Evolutionary conservation across 2,888 invertebrate species (phyloP).

Genomic region (Synanthedon formicaeformis): DNA sequence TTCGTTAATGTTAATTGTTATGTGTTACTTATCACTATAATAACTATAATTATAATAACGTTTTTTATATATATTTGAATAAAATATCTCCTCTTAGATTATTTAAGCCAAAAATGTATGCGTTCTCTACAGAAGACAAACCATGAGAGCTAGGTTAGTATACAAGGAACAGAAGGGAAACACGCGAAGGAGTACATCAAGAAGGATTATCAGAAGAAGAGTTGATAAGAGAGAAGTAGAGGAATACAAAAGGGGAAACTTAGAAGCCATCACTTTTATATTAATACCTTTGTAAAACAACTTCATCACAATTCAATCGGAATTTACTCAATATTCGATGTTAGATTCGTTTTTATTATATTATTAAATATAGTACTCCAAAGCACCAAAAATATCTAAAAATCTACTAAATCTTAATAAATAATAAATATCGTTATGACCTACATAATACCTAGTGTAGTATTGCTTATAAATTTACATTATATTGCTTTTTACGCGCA

Average conservation of each 20-base stretch:
- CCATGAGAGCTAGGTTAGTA: slow-evolving; percentile 27
- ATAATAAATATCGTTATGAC: slow-evolving; percentile 24
- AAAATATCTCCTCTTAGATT: slow-evolving; percentile 54
- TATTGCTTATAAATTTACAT: slow-evolving; percentile 64
- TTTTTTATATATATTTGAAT: slow-evolving; percentile 64
- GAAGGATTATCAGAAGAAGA: slow-evolving; percentile 16
- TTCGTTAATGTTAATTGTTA: slow-evolving; percentile 30
- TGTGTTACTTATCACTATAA: slow-evolving; percentile 32
- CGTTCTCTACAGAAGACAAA: slow-evolving; percentile 35
- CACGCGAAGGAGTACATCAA: slow-evolving; percentile 37
- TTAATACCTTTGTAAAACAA: slow-evolving; percentile 16
- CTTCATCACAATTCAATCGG: slow-evolving; percentile 21
- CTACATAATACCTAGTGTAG: slow-evolving; percentile 44
- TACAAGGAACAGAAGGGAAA: slow-evolving; percentile 27
- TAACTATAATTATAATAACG: slow-evolving; percentile 54
- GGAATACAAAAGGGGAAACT: background rate
- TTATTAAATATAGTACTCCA: slow-evolving; percentile 42
- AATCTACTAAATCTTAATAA: slow-evolving; percentile 45
- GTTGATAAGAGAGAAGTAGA: slow-evolving; percentile 7
- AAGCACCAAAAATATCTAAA: slow-evolving; percentile 61
- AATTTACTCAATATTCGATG: slow-evolving; percentile 49
- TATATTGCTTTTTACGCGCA: slow-evolving; percentile 63
- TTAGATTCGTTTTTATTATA: slow-evolving; percentile 38
- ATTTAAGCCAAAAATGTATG: slow-evolving; percentile 34
- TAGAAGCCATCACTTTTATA: slow-evolving; percentile 6